Percentiles rank a stretch among this genome's conserved stretches.
Evolutionary conservation across 2,797 vertebrate species (phyloP).

Genomic region (Eupleurogrammus muticus): DNA sequence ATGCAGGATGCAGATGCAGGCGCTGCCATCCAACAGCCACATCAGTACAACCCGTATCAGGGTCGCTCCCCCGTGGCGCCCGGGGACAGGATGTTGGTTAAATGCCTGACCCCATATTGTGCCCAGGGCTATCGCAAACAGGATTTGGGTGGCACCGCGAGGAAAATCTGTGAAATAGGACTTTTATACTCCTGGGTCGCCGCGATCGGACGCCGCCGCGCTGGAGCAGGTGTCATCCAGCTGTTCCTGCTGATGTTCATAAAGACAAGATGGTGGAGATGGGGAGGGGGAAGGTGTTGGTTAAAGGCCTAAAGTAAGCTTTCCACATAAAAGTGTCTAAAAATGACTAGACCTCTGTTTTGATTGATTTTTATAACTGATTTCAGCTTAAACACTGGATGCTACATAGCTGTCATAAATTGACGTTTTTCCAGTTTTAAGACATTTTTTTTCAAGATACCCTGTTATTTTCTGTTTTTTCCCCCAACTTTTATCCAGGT

Average conservation of each 20-base stretch:
- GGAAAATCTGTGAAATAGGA: constrained; percentile 31
- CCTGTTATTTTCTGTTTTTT: too few species aligned
- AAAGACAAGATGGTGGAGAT: neutral
- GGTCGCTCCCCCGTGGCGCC: constrained; percentile 7
- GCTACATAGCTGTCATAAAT: too few species aligned
- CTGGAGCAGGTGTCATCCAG: constrained; percentile 51
- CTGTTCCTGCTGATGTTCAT: constrained; percentile 38
- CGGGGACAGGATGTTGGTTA: constrained; percentile 57
- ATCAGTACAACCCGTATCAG: constrained; percentile 41
- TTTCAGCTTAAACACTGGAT: too few species aligned
- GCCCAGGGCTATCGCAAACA: constrained; percentile 40
- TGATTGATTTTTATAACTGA: too few species aligned
- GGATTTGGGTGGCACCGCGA: constrained; percentile 36
- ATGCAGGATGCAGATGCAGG: constrained; percentile 57
- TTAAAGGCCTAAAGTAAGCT: too few species aligned
- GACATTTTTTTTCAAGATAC: too few species aligned
- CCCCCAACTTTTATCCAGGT: too few species aligned
- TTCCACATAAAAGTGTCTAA: too few species aligned
- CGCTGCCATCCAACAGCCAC: constrained; percentile 55
- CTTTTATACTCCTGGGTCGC: constrained; percentile 11
- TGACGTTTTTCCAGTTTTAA: too few species aligned
- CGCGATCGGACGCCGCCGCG: constrained; percentile 22
- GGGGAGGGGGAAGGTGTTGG: neutral
- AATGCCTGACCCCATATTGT: constrained; percentile 28
- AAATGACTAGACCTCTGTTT: too few species aligned